Evolutionary conservation across 2,888 invertebrate species (phyloP).

Genomic region (Autographa pulchrina): DNA sequence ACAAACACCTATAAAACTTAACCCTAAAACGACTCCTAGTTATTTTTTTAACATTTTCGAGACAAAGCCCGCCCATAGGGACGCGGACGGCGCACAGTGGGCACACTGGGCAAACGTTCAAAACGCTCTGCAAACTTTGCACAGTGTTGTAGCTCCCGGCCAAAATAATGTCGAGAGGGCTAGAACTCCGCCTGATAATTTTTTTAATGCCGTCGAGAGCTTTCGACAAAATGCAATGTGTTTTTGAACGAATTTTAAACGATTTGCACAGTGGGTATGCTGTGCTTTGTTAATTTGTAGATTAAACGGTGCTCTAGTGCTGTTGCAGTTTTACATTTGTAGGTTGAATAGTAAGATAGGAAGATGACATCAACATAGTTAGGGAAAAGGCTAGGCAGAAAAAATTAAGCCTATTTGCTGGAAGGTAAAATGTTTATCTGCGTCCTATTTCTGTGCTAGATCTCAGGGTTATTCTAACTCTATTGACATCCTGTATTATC

Average conservation of each 20-base stretch:
- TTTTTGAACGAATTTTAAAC: slow-evolving; percentile 14
- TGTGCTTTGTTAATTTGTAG: not conserved
- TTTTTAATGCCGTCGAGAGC: slow-evolving; percentile 75
- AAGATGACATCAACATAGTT: too few relatives aligned
- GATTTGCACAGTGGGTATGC: slow-evolving; percentile 10
- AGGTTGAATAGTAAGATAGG: too few relatives aligned
- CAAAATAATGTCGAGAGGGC: slow-evolving; percentile 77
- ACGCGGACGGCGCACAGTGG: slow-evolving; percentile 57
- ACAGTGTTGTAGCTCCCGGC: slow-evolving; percentile 71
- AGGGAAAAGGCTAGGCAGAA: too few relatives aligned
- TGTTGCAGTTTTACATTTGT: not conserved
- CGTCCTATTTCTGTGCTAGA: too few relatives aligned
- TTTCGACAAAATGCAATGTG: slow-evolving; percentile 56
- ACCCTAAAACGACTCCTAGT: slow-evolving; percentile 35
- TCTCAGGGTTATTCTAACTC: too few relatives aligned
- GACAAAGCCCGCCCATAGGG: slow-evolving; percentile 63
- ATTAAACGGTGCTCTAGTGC: not conserved
- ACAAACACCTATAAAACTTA: slow-evolving; percentile 7
- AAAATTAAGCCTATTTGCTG: too few relatives aligned
- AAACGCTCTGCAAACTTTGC: slow-evolving; percentile 68
- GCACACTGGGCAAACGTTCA: slow-evolving; percentile 59
- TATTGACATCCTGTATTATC: too few relatives aligned
- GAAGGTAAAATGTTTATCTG: too few relatives aligned
- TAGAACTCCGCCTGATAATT: slow-evolving; percentile 75
- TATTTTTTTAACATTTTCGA: slow-evolving; percentile 41